Percentiles rank a stretch among this genome's conserved stretches.
These are phyloP conservation scores for Haliclona indistincta DNA, from an alignment of 37 sponge, comb jelly and placozoan species.

Conservation along the genomic window DNA sequence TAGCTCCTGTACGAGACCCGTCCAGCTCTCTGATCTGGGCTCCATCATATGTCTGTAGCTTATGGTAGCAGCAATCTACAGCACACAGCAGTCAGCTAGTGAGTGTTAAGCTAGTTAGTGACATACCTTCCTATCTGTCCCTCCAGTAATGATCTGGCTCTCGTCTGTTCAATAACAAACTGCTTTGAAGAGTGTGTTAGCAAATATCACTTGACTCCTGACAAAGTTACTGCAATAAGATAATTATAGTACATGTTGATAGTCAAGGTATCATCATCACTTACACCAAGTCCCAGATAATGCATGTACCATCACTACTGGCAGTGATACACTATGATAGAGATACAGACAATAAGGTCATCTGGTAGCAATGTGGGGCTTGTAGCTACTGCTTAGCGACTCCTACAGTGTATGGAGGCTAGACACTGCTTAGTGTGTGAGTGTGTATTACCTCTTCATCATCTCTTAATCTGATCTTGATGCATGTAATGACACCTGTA, in stretches of 20 bases:
- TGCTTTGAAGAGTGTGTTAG: slow-evolving; percentile 95
- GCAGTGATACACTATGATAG: slow-evolving; percentile 86
- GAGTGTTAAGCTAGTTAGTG: too few species aligned
- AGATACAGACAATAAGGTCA: not conserved
- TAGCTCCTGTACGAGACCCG: slow-evolving; percentile 76
- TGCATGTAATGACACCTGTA: slow-evolving; percentile 82
- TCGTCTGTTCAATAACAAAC: slow-evolving; percentile 95
- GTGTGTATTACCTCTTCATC: slow-evolving; percentile 83
- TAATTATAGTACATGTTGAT: too few species aligned
- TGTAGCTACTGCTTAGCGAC: not conserved
- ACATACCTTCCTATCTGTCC: slow-evolving; percentile 96
- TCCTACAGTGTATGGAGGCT: not conserved
- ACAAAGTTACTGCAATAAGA: slow-evolving; percentile 63
- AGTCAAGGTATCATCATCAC: slow-evolving; percentile 27
- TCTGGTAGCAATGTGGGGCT: not conserved
- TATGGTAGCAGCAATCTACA: too few species aligned
- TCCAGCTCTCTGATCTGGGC: slow-evolving; percentile 95
- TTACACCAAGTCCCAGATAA: slow-evolving; percentile 97
- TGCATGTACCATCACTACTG: slow-evolving; percentile 92
- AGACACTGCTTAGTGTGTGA: too few species aligned
- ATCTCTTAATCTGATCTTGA: slow-evolving; percentile 65
- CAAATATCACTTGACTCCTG: slow-evolving; percentile 95
- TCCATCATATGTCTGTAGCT: slow-evolving; percentile 96
- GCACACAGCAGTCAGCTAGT: too few species aligned
- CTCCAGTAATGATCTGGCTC: slow-evolving; percentile 93